Conservation (phyloP, 1,140 invertebrate genomes). For the Nasonia longicornis region DNA sequence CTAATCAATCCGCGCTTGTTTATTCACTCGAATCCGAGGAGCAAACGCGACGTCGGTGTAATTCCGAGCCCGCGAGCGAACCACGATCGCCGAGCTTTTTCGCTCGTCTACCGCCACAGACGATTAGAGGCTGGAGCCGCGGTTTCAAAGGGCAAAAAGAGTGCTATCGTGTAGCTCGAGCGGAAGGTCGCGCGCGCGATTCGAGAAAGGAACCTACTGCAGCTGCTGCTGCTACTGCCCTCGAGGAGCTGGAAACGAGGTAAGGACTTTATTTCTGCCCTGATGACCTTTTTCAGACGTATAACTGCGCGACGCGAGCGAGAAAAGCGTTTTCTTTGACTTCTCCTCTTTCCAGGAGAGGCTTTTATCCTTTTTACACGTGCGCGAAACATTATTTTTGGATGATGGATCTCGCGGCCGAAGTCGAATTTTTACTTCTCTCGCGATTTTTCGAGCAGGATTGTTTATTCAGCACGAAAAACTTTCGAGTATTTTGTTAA, state of each 20-base stretch:
- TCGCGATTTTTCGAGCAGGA: background rate
- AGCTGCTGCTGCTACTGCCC: background rate
- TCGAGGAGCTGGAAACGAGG: conserved; percentile 17
- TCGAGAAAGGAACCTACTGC: background rate
- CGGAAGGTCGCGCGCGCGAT: background rate
- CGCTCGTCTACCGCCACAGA: background rate
- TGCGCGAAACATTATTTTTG: background rate
- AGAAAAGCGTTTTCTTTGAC: conserved; percentile 5
- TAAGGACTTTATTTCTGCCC: background rate
- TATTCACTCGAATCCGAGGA: too few relatives aligned
- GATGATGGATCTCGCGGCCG: too few relatives aligned
- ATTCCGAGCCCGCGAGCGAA: too few relatives aligned
- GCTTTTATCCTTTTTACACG: background rate
- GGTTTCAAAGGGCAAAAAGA: background rate
- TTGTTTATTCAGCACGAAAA: background rate
- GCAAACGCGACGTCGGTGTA: too few relatives aligned
- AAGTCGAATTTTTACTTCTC: background rate
- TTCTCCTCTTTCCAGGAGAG: background rate
- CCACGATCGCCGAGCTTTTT: background rate
- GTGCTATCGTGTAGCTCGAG: background rate
- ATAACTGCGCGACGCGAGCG: background rate
- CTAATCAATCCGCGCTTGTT: too few relatives aligned
- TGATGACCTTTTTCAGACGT: background rate
- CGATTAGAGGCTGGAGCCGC: background rate
- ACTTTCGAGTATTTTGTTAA: too few relatives aligned